Evolutionary conservation across 1,140 invertebrate genomes (phyloP), one percentile per base, ranked within the genome.

Genomic region (Gryllus bimaculatus): DNA sequence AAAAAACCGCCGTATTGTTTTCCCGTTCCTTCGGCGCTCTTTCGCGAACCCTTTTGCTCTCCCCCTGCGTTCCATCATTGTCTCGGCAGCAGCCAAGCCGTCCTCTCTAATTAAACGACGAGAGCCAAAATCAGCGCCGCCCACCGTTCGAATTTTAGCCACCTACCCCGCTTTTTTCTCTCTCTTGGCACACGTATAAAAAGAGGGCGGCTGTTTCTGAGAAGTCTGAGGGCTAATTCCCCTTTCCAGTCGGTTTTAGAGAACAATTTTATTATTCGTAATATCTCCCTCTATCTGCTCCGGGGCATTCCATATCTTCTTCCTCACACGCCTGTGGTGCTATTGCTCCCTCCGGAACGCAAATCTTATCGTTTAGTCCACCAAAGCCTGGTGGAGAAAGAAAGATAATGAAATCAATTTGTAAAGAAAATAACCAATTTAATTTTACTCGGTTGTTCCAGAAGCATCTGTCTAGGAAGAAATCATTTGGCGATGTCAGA

Each of bases 371-470:
- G 18, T 18, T 66, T 66, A 66, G 54, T 18, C 18, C 54, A 18
- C 54, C 10, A 18, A 66, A 66, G 54, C 54, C 18, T 66, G 10
- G 1, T 39, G 26, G 26, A 39, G 26, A 39, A 66, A 10, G 10
- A 66, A 18, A 66, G 54, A 66, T 66, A 66, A 66, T 66, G 54
- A 66, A 66, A 66, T 66, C 54, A 66, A 66, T 66, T 66, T 18
- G 54, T 66, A 66, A 66, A 66, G 54, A 66, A 66, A 13, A 66
- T 66, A 66, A 66, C 54, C 54, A 66, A 66, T 66, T 66, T 66
- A 66, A 66, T 66, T 66, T 18, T 66, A 18, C 54, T 18, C 2
- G 18, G 54, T 66, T 66, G 10, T 13, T 10, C 0, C 2, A 18
- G 18, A 13, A 13, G 54, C 18, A 18, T 18, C 10, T 66, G 10